These are phyloP conservation scores for Opisthocomus hoazin DNA, from an alignment of 2,113 vertebrate genomes.

Conservation along the genomic window DNA sequence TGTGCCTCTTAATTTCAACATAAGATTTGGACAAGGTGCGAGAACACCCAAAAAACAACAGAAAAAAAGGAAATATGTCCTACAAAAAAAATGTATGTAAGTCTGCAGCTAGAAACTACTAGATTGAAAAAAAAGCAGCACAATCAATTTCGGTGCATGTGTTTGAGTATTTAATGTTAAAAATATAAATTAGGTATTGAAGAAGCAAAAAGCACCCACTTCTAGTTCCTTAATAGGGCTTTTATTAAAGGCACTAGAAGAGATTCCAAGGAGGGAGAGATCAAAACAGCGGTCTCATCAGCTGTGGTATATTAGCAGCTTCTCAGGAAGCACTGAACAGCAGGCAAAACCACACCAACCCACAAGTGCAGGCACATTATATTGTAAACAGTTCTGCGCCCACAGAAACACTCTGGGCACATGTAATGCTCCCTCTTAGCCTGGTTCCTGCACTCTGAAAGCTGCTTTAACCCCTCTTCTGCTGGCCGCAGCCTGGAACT, in stretches of 20 bases:
- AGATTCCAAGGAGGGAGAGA: not conserved
- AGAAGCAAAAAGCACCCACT: conserved; percentile 20
- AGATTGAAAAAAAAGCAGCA: not conserved
- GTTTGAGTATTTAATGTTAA: conserved; percentile 31
- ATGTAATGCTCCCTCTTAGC: not conserved
- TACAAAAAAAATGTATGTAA: not conserved
- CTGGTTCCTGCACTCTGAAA: not conserved
- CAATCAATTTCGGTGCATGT: not conserved
- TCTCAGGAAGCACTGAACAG: not conserved
- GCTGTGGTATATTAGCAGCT: not conserved
- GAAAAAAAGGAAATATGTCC: not conserved
- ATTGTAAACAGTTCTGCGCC: not conserved
- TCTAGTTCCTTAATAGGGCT: not conserved
- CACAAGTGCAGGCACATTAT: conserved; percentile 2
- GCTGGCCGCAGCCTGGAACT: not conserved
- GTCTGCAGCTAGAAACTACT: not conserved
- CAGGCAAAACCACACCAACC: not conserved
- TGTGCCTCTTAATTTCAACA: not conserved
- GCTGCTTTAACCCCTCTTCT: not conserved
- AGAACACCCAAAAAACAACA: not conserved
- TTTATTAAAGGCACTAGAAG: conserved; percentile 35
- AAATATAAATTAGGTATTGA: conserved; percentile 15
- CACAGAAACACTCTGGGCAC: not conserved
- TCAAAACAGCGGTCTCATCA: not conserved
- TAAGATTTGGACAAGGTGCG: not conserved